phyloP scores from a whole-genome alignment of 2,888 invertebrate genomes.

The Pherbina coryleti region DNA sequence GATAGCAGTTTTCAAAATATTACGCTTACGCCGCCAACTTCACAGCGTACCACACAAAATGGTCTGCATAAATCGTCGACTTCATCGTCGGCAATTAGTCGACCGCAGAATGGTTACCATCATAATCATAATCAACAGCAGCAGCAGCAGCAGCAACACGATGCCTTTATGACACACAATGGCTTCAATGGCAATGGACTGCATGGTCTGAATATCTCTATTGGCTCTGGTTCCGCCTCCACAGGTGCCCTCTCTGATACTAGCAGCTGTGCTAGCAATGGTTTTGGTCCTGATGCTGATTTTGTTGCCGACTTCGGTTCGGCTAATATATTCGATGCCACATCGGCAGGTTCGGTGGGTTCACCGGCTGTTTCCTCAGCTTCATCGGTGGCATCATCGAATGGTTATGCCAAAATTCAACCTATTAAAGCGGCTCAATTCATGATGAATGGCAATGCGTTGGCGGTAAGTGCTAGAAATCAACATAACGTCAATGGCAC shows the following conservation, averaged over 20 bases:
- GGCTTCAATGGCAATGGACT: conserved; percentile 49
- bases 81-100: conserved; percentile 63
- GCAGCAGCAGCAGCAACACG: conserved; percentile 39
- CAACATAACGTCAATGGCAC: conserved; percentile 35
- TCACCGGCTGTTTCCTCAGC: conserved; percentile 60
- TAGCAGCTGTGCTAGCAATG: conserved; percentile 66
- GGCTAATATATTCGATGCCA: conserved; percentile 79
- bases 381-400: conserved; percentile 54
- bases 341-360: conserved; percentile 60
- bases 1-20: conserved; percentile 64
- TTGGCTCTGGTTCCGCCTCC: conserved; percentile 56
- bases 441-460: conserved; percentile 44
- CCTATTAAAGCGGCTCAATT: conserved; percentile 58
- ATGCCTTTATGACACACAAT: conserved; percentile 46
- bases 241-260: conserved; percentile 65
- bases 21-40: conserved; percentile 66
- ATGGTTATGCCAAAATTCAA: conserved; percentile 67
- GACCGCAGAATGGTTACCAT: conserved; percentile 60
- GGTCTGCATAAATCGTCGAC: conserved; percentile 60
- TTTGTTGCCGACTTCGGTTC: conserved; percentile 81
- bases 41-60: conserved; percentile 65
- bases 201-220: conserved; percentile 58
- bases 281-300: conserved; percentile 69
- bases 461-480: conserved; percentile 7
- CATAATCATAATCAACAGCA: conserved; percentile 51